phyloP scores from a whole-genome alignment of 2,113 vertebrate genomes.

The Pionites leucogaster region DNA sequence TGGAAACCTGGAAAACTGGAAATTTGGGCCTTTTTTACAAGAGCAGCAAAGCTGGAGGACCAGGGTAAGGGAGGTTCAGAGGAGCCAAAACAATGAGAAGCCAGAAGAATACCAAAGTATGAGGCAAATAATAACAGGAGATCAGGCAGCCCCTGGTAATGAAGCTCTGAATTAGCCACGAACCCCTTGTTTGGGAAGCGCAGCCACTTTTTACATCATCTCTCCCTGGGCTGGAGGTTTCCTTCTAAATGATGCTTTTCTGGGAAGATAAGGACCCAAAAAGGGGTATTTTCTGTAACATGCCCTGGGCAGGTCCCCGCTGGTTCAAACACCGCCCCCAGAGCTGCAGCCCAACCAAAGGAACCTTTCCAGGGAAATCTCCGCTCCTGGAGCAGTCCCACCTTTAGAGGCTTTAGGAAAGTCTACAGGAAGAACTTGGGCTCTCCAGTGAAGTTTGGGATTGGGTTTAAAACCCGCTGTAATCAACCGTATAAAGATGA shows the following conservation, averaged over 20 bases:
- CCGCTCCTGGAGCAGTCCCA: accelerated
- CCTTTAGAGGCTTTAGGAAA: not conserved
- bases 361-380: not conserved
- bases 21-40: not conserved
- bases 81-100: not conserved
- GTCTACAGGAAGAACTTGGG: not conserved
- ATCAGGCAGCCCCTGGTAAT: accelerated
- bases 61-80: not conserved
- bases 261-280: not conserved
- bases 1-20: not conserved
- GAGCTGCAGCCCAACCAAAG: not conserved
- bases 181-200: not conserved
- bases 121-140: not conserved
- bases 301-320: not conserved
- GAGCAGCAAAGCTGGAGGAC: not conserved
- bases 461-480: not conserved
- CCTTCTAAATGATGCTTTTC: not conserved
- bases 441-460: not conserved
- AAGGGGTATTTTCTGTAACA: not conserved
- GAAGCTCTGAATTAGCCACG: not conserved
- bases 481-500: not conserved
- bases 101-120: not conserved
- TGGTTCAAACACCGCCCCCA: not conserved
- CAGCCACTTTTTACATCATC: not conserved
- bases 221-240: not conserved